A percentile compares a stretch with the other conserved stretches of the same genome.
Conservation (phyloP, 2,797 vertebrate species). For the Mycteria americana region DNA sequence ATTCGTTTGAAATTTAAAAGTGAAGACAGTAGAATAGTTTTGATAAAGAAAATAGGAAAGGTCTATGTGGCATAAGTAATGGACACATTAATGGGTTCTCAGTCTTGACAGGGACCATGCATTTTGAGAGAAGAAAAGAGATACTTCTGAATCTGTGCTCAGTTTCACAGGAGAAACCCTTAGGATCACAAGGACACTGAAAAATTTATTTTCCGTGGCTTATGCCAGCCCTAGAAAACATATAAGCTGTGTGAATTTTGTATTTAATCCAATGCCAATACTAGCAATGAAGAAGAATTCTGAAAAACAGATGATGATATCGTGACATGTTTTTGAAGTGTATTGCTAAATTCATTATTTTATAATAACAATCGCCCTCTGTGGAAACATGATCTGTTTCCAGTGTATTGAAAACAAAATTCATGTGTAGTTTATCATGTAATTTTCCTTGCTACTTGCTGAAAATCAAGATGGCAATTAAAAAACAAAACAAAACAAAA, state of each 20-base stretch:
- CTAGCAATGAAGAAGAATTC: neutral
- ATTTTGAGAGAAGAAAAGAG: neutral
- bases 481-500: neutral
- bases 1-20: neutral
- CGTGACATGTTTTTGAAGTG: neutral
- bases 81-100: neutral
- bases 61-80: neutral
- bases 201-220: neutral
- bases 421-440: neutral
- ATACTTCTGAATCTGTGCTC: neutral
- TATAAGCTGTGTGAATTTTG: neutral
- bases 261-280: neutral
- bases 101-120: neutral
- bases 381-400: neutral
- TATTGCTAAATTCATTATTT: neutral
- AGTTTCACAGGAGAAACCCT: neutral
- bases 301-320: neutral
- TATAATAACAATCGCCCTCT: neutral
- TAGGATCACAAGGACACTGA: neutral
- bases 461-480: neutral
- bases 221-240: neutral
- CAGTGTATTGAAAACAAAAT: neutral
- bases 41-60: neutral
- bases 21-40: neutral
- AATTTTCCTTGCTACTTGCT: neutral